Percentiles rank a stretch among this genome's conserved stretches.
phyloP scores from a whole-genome alignment of 2,797 vertebrate genomes.

The Tapera naevia region DNA sequence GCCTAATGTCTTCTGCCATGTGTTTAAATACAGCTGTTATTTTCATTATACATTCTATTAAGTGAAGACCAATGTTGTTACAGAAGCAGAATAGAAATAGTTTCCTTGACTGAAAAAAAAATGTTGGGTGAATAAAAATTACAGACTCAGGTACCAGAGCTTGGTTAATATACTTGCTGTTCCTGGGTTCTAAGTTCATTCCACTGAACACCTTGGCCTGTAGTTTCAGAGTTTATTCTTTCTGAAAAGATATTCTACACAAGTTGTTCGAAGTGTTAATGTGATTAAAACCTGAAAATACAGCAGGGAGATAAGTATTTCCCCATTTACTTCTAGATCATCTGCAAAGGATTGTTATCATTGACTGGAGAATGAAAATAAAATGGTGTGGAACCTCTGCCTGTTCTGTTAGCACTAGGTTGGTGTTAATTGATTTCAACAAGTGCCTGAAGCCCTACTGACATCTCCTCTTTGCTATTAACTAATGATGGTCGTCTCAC shows the following conservation, averaged over 20 bases:
- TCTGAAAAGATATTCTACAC: background rate
- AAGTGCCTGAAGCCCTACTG: conserved; percentile 21
- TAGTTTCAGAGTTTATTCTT: background rate
- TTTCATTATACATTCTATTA: conserved; percentile 23
- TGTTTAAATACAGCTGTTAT: conserved; percentile 49
- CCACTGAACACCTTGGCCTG: background rate
- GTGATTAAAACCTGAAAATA: background rate
- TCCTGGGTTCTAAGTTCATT: background rate
- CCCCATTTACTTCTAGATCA: background rate
- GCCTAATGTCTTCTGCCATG: conserved; percentile 16
- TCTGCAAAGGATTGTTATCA: background rate
- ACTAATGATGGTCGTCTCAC: conserved; percentile 22
- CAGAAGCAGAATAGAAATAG: background rate
- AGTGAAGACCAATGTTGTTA: conserved; percentile 2
- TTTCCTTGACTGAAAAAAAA: conserved; percentile 23
- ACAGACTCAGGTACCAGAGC: background rate
- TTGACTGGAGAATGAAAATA: background rate
- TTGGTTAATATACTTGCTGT: background rate
- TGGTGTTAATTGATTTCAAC: conserved; percentile 11
- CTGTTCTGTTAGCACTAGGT: background rate
- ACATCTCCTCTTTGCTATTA: conserved; percentile 20
- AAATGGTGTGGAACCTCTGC: background rate
- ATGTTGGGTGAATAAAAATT: background rate
- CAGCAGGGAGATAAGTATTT: background rate
- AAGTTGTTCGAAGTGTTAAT: background rate